Evolutionary conservation across 1,140 invertebrate genomes (phyloP).

Genomic region (Neodiprion fabricii): DNA sequence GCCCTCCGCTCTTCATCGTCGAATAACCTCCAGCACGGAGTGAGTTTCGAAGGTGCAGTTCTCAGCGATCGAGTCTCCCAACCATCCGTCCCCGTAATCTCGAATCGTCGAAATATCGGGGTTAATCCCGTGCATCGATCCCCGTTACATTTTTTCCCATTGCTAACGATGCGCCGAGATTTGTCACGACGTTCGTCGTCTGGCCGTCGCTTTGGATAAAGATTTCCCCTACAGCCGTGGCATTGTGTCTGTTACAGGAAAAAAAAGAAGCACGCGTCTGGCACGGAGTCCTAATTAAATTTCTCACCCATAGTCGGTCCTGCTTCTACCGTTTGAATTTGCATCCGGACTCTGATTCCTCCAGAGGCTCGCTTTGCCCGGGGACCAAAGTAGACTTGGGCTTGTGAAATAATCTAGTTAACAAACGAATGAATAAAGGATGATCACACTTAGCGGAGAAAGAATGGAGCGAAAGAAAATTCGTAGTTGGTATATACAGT

Average conservation of each 20-base stretch:
- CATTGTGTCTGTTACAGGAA: too few species aligned
- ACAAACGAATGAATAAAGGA: neutral
- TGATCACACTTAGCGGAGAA: neutral
- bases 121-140: neutral
- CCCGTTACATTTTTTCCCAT: neutral
- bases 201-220: neutral
- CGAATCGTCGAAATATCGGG: neutral
- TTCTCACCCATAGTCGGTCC: too few species aligned
- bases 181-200: neutral
- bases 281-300: too few species aligned
- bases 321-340: too few species aligned
- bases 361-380: too few species aligned
- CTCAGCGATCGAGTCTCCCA: neutral
- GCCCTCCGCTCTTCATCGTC: too few species aligned
- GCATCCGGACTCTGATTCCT: too few species aligned
- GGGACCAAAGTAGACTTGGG: neutral
- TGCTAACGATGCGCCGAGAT: neutral
- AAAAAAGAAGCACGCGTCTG: too few species aligned
- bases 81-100: neutral
- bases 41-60: neutral
- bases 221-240: neutral
- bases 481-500: neutral
- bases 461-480: neutral
- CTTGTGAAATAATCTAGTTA: slow-evolving; percentile 3
- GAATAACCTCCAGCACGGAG: too few species aligned